These are phyloP conservation scores for Lethrus apterus DNA, from an alignment of 1,140 invertebrate genomes.

Conservation along the genomic window DNA sequence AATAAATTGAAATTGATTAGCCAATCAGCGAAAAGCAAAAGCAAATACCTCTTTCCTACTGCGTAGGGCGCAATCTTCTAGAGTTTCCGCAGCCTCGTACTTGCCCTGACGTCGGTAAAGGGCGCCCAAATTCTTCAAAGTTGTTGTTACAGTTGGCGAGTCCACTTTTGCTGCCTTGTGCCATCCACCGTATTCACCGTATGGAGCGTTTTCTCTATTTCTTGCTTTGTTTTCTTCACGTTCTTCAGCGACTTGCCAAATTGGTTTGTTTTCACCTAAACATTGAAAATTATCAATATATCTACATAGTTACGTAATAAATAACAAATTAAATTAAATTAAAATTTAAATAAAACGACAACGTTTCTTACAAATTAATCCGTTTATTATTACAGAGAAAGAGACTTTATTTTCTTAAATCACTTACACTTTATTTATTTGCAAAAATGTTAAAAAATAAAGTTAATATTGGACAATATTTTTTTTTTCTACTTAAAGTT, in stretches of 20 bases:
- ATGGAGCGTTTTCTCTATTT: conserved; percentile 84
- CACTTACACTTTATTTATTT: too few species aligned
- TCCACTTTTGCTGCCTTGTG: conserved; percentile 98
- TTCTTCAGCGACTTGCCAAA: conserved; percentile 99
- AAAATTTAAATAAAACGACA: too few species aligned
- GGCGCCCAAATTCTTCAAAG: conserved; percentile 93
- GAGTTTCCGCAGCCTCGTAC: conserved; percentile 96
- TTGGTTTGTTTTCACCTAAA: conserved; percentile 93
- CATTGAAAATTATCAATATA: neutral
- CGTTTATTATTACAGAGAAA: too few species aligned
- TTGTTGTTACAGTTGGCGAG: conserved; percentile 94
- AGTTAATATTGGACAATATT: too few species aligned
- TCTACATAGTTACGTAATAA: neutral
- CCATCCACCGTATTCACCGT: conserved; percentile 94
- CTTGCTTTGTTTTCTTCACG: conserved; percentile 90
- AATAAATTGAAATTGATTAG: conserved; percentile 27
- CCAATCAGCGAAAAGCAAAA: neutral
- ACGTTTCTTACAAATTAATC: too few species aligned
- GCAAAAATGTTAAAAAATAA: too few species aligned
- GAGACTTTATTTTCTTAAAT: too few species aligned
- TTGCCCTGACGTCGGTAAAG: conserved; percentile 96
- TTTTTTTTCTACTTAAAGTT: neutral
- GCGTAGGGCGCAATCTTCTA: conserved; percentile 94
- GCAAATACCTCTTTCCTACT: conserved; percentile 80
- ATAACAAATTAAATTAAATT: too few species aligned